Evolutionary conservation across 2,797 vertebrate genomes (phyloP).

Genomic region (Ctenosaura bakeri): DNA sequence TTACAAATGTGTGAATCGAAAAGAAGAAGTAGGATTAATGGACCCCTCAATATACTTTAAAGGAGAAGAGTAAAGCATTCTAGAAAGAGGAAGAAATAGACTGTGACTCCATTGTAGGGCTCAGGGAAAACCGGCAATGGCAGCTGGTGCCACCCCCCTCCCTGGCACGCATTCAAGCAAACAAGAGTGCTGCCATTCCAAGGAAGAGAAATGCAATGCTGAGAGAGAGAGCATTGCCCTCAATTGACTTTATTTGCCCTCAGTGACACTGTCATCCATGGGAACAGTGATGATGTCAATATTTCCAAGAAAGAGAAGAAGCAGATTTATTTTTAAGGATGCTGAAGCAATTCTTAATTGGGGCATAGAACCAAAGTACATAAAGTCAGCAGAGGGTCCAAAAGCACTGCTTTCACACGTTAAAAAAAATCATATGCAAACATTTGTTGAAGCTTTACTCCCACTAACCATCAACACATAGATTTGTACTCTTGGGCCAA

Average conservation of each 20-base stretch:
- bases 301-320: conserved; percentile 8
- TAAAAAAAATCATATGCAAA: not conserved
- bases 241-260: not conserved
- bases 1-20: not conserved
- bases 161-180: not conserved
- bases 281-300: not conserved
- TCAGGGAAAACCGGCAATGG: not conserved
- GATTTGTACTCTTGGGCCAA: not conserved
- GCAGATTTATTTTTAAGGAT: not conserved
- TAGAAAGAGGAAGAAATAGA: not conserved
- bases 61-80: not conserved
- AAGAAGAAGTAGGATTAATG: not conserved
- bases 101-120: no score
- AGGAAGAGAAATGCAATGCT: not conserved
- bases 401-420: not conserved
- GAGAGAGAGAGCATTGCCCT: not conserved
- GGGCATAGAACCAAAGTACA: not conserved
- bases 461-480: not conserved
- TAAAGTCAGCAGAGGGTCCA: not conserved
- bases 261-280: not conserved
- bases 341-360: not conserved
- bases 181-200: not conserved
- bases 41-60: not conserved
- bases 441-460: not conserved
- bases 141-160: not conserved